Base-by-base conservation (phyloP, 2,888 invertebrate genomes). In the Chironomus riparius region DNA sequence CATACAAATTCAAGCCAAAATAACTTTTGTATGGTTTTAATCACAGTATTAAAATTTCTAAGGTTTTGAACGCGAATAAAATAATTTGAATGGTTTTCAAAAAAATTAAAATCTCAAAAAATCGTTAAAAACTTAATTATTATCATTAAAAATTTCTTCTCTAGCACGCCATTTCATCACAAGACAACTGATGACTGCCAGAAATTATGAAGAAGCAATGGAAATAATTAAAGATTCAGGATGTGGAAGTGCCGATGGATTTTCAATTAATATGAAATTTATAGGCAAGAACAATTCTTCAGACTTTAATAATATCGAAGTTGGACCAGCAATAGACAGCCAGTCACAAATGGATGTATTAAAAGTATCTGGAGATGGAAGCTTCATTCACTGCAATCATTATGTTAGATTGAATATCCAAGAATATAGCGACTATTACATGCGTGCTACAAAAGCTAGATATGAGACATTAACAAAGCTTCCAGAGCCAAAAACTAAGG, bases 261-360 rank as follows among this genome's bases (percentile, higher is more conserved):
- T 94, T 81, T 92, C 93, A 2, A 87, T 95, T 0, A 95, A 95
- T 84, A 88, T 94, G 88, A 90, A 92, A 61, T 95, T 95, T 84
- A 84, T 93, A 2, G 86, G 86, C 71, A 88, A 90, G 78, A 89
- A 89, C 80, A 90, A 91, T 0, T 86, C 88, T 69, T 86, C 90
- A 72, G 82, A 91, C 80, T 90, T 93, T 79, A 91, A 92, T 82
- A 95, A 94, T 80, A 88, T 90, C 0, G 95, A 95, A 84, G 89
- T 94, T 80, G 92, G 89, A 0, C 94, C 95, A 0, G 88, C 86
- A 56, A 81, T 87, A 48, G 80, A 81, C 47, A 83, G 86, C 61
- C 88, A 88, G 79, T 93, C 94, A 0, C 86, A 87, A 69, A 80
- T 92, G 70, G 88, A 86, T 79, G 86, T 90, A 47, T 83, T 88